Evolutionary conservation across 1,140 invertebrate species (phyloP), one percentile per base, ranked within the genome.

Genomic region (Ceratosolen solmsi): DNA sequence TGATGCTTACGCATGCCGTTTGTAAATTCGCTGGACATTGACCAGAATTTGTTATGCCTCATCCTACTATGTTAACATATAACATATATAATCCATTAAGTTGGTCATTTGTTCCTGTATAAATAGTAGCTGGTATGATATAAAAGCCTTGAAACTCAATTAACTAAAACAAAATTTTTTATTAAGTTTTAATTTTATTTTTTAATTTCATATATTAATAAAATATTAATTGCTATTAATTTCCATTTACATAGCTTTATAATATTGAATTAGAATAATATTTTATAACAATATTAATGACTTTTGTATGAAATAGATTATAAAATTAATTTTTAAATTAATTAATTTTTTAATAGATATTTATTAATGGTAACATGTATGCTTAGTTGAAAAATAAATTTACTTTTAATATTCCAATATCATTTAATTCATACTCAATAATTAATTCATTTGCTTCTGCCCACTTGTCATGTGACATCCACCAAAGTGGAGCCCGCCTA

Each of bases 401-500:
- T 68, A 68, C 63, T 68, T 68, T 68, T 68, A 68, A 68, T 38
- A 68, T 68, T 1, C 33, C 63, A 68, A 68, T 68, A 38, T 68
- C 63, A 38, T 68, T 68, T n/a, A 22, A 3, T n/a, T 36, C 20
- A n/a, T 38, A 68, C 15, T 68, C 63, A 68, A 68, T 22, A 2
- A 33, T 3, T 8, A 36, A 5, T 20, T 68, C 63, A 17, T 38
- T 38, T 38, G 63, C 7, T n/a, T 7, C 7, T 33, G 63, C 63
- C 63, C 63, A 68, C 22, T 68, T 33, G 2, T 68, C 63, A 38
- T 68, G 13, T 2, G 63, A 38, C 63, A 68, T 68, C 63, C 63
- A 68, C 63, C 63, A 68, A n/a, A 68, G 38, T 38, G 63, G 63
- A 38, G 9, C 38, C 0, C 63, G 33, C 15, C 33, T 68, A 22